Percentiles rank a stretch among this genome's conserved stretches.
These are phyloP conservation scores for Idaea straminata DNA, from an alignment of 2,888 invertebrate genomes.

Conservation along the genomic window DNA sequence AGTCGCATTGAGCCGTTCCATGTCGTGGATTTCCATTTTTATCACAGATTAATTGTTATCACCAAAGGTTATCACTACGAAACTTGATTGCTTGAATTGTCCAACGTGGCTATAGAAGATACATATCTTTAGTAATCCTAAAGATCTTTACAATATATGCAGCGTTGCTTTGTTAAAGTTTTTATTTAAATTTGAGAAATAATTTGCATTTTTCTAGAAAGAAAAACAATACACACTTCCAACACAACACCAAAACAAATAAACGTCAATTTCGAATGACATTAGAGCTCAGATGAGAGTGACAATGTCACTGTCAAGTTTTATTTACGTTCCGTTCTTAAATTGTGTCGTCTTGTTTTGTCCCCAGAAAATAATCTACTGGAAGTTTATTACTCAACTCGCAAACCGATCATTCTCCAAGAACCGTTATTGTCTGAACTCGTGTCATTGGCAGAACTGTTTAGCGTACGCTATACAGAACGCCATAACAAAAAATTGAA, in stretches of 20 bases:
- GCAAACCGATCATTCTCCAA: too few species aligned
- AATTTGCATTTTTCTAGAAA: not conserved
- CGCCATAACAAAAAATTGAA: too few species aligned
- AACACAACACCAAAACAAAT: slow-evolving; percentile 2
- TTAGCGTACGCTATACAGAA: too few species aligned
- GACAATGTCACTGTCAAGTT: not conserved
- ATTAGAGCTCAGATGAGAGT: not conserved
- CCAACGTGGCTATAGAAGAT: not conserved
- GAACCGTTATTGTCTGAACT: too few species aligned
- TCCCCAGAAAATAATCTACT: too few species aligned
- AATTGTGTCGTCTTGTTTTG: too few species aligned
- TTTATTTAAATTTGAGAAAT: not conserved
- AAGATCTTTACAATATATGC: not conserved
- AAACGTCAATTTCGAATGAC: slow-evolving; percentile 1
- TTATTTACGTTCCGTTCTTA: not conserved
- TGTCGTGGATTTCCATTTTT: slow-evolving; percentile 18
- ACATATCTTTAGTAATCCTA: not conserved
- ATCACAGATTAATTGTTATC: slow-evolving; percentile 4
- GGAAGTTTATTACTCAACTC: too few species aligned
- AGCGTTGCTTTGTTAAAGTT: not conserved
- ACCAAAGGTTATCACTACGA: not conserved
- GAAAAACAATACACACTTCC: not conserved
- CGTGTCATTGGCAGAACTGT: too few species aligned
- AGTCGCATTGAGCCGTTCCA: slow-evolving; percentile 44
- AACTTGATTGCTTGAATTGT: not conserved